Evolutionary conservation across 2,888 invertebrate species (phyloP).

Genomic region (Tetragnatha montana): DNA sequence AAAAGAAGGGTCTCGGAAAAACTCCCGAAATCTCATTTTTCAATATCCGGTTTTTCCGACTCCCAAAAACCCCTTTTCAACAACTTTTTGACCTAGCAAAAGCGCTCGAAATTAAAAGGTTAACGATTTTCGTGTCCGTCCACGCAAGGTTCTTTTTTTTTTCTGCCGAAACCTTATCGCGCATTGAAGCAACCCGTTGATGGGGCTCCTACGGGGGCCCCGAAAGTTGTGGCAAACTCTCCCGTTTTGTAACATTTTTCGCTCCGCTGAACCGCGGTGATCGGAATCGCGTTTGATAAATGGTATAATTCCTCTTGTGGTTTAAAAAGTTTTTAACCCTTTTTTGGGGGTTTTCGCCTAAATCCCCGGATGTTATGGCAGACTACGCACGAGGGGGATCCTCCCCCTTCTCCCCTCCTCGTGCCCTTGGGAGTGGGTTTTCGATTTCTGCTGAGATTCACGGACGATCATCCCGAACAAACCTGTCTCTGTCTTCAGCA

Average conservation of each 20-base stretch:
- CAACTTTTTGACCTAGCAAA: conserved; percentile 53
- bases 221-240: conserved; percentile 55
- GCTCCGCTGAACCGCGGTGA: conserved; percentile 40
- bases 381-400: conserved; percentile 43
- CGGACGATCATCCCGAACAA: not conserved
- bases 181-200: not conserved
- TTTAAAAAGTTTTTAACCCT: conserved; percentile 45
- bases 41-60: conserved; percentile 45
- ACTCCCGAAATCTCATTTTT: conserved; percentile 51
- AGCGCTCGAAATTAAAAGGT: conserved; percentile 55
- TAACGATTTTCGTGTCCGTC: conserved; percentile 55
- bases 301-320: conserved; percentile 47
- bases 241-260: conserved; percentile 62
- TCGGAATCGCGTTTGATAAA: conserved; percentile 39
- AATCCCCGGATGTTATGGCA: conserved; percentile 58
- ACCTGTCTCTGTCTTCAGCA: not conserved
- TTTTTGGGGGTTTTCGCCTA: not conserved
- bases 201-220: not conserved
- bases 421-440: conserved; percentile 22
- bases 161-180: conserved; percentile 11
- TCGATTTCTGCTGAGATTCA: not conserved
- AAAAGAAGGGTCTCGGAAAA: conserved; percentile 6
- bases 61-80: conserved; percentile 30
- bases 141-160: not conserved
- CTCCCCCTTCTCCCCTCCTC: not conserved